These are phyloP conservation scores for Dastarcus helophoroides DNA, from an alignment of 2,888 invertebrate genomes.

Conservation along the genomic window DNA sequence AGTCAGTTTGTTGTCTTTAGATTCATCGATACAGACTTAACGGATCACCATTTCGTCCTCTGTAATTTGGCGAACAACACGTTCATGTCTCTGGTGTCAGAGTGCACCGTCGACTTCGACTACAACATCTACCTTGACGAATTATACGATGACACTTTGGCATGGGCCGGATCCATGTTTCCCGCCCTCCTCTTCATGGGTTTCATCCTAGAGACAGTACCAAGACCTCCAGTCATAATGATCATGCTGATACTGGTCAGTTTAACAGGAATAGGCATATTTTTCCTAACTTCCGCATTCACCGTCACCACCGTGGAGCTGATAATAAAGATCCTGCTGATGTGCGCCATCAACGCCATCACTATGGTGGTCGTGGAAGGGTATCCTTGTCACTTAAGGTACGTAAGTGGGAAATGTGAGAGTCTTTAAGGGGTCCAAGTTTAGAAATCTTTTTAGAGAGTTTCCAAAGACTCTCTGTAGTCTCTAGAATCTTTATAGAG, in stretches of 20 bases:
- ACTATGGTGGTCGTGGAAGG: constrained; percentile 42
- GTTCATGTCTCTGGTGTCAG: constrained; percentile 33
- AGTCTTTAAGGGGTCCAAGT: too few relatives aligned
- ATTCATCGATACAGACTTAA: constrained; percentile 58
- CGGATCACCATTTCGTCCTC: constrained; percentile 45
- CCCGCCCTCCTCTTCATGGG: constrained; percentile 36
- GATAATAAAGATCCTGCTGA: constrained; percentile 38
- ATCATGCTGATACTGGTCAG: constrained; percentile 34
- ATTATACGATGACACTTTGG: constrained; percentile 30
- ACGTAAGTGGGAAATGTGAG: constrained; percentile 17
- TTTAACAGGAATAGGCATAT: constrained; percentile 41
- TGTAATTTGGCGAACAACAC: constrained; percentile 48
- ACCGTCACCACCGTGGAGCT: constrained; percentile 33
- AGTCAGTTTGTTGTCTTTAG: too few relatives aligned
- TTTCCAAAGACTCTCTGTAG: too few relatives aligned
- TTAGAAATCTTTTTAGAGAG: too few relatives aligned
- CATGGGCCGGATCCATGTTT: constrained; percentile 38
- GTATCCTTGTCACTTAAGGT: constrained; percentile 50
- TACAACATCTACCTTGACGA: constrained; percentile 49
- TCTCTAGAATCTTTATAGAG: too few relatives aligned
- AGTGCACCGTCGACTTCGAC: constrained; percentile 39
- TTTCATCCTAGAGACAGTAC: constrained; percentile 27
- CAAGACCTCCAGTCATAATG: constrained; percentile 29
- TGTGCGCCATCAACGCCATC: constrained; percentile 40
- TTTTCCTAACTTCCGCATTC: constrained; percentile 38